phyloP scores from a whole-genome alignment of 1,140 invertebrate species.

The Drosophila pseudoobscura region DNA sequence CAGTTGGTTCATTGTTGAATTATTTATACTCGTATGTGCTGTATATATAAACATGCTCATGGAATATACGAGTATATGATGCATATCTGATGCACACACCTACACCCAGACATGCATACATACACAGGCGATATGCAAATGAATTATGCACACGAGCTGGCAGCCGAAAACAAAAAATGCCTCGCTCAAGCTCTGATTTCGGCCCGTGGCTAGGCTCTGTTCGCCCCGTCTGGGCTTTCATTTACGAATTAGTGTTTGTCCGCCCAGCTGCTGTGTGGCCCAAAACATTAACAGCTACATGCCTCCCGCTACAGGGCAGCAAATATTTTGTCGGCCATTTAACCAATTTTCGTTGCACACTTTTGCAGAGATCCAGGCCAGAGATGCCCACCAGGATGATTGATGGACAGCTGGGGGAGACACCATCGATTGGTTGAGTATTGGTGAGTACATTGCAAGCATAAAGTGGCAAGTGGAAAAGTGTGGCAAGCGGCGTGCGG shows the following conservation, averaged over 20 bases:
- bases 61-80: constrained; percentile 27
- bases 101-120: neutral
- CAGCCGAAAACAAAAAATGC: constrained; percentile 22
- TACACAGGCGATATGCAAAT: constrained; percentile 64
- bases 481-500: constrained; percentile 10
- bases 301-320: neutral
- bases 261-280: constrained; percentile 40
- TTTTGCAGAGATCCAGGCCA: constrained; percentile 16
- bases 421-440: constrained; percentile 49
- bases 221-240: constrained; percentile 43
- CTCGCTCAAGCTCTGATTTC: constrained; percentile 33
- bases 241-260: constrained; percentile 60
- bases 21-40: constrained; percentile 56
- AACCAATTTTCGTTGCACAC: constrained; percentile 4
- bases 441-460: neutral
- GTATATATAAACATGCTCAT: constrained; percentile 5
- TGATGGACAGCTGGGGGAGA: constrained; percentile 44
- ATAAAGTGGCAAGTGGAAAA: constrained; percentile 4
- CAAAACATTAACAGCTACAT: constrained; percentile 21
- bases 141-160: constrained; percentile 69
- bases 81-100: constrained; percentile 16
- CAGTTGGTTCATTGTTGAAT: constrained; percentile 55
- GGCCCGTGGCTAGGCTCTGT: too few species aligned
- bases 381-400: constrained; percentile 41
- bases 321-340: constrained; percentile 34